These are phyloP conservation scores for Teleogryllus oceanicus DNA, from an alignment of 2,888 invertebrate genomes.

Conservation along the genomic window DNA sequence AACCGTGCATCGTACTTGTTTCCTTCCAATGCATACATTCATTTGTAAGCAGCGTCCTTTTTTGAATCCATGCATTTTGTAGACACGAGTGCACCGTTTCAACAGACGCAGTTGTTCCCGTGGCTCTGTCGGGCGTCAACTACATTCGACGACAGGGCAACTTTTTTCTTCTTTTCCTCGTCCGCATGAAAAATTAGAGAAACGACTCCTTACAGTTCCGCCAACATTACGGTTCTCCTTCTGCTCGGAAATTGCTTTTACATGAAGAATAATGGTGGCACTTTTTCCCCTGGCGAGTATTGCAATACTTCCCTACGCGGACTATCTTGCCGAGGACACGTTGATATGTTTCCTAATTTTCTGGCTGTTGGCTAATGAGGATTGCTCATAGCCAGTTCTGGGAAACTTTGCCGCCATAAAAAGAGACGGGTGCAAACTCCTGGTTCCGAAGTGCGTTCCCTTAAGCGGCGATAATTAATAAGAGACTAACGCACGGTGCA, in stretches of 20 bases:
- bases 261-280: slow-evolving; percentile 9
- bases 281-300: neutral
- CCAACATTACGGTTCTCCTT: neutral
- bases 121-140: too few relatives aligned
- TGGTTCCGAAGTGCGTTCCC: neutral
- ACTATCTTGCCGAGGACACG: neutral
- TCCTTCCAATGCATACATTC: neutral
- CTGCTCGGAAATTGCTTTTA: neutral
- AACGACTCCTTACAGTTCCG: neutral
- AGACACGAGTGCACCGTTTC: neutral
- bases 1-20: neutral
- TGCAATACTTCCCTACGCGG: neutral
- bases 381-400: neutral
- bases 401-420: neutral
- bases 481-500: neutral
- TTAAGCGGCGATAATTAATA: neutral
- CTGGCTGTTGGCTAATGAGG: neutral
- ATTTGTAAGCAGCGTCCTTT: neutral
- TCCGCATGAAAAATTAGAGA: too few relatives aligned
- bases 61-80: neutral
- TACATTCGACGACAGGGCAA: too few relatives aligned
- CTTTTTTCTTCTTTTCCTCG: too few relatives aligned
- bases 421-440: neutral
- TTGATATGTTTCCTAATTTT: slow-evolving; percentile 18
- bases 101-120: too few relatives aligned